Base-by-base conservation (phyloP, 2,888 invertebrate species). In the Willowsia nigromaculata region DNA sequence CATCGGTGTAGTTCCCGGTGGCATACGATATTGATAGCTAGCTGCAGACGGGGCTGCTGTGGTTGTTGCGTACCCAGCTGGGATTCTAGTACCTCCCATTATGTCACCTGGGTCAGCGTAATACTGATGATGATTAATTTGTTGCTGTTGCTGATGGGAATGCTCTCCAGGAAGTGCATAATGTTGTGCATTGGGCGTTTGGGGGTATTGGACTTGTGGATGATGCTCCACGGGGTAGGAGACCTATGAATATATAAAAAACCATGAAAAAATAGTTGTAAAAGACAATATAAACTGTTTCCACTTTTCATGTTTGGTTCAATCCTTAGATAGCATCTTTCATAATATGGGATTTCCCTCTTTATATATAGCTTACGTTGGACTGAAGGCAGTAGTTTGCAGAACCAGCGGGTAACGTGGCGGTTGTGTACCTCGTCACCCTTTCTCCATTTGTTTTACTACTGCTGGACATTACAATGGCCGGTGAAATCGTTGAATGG, bases 341-440 rank as follows among this genome's bases (percentile, higher is more conserved):
- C n/a, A n/a, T n/a, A n/a, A n/a, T n/a, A 6, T 37, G 6, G 18
- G n/a, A 15, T 74, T 25, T 74, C 0, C 30, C 15, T 18, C 9
- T 37, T 40, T 37, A 22, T 11, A 74, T 56, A 22, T 22, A 5
- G 33, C 90, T 91, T 90, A 92, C 92, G 82, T 92, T 92, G 59
- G 91, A 78, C 74, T 92, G 92, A 84, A 91, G 91, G 88, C 92
- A 92, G 90, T 92, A 92, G 80, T 91, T 89, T n/a, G 91, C 81
- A 13, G 91, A 90, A 22, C 85, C 56, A 85, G 82, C 74, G 40
- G 91, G 90, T 43, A 90, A 56, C 62, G 90, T 78, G 33, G 91
- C 88, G 40, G 91, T 88, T 56, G 91, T 88, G 84, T 88, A 90
- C 71, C 91, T 82, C 22, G 90, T 78, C 78, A 85, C 82, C 88